phyloP scores from a whole-genome alignment of 2,113 vertebrate genomes.

The Podarcis raffonei region DNA sequence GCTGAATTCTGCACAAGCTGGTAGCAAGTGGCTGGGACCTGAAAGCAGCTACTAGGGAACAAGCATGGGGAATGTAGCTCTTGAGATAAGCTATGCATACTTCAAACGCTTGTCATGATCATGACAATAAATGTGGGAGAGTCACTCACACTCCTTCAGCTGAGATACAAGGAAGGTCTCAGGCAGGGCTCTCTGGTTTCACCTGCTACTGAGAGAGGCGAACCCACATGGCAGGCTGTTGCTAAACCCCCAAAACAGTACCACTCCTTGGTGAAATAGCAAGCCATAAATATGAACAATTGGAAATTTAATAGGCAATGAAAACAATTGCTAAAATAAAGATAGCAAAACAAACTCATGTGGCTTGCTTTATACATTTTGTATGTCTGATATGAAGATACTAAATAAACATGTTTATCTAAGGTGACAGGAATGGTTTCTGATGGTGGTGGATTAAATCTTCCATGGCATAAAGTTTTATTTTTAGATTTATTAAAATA shows the following conservation, averaged over 20 bases:
- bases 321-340: neutral
- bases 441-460: neutral
- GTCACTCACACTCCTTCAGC: neutral
- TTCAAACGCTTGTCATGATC: neutral
- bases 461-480: conserved; percentile 5
- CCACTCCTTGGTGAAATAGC: neutral
- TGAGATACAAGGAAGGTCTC: neutral
- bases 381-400: neutral
- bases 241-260: neutral
- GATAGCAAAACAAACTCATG: neutral
- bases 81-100: neutral
- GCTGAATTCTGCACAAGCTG: too few species aligned
- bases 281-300: neutral
- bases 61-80: too few species aligned
- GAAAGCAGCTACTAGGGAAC: too few species aligned
- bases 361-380: neutral
- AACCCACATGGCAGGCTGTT: neutral
- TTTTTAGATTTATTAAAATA: neutral
- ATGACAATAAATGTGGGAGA: neutral
- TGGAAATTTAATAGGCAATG: neutral
- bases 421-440: neutral
- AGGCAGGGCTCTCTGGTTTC: too few species aligned
- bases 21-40: too few species aligned
- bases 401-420: neutral
- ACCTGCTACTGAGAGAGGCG: neutral